Percentiles rank a stretch among this genome's conserved stretches.
These are phyloP conservation scores for Zygaena filipendulae DNA, from an alignment of 2,888 invertebrate genomes.

Conservation along the genomic window DNA sequence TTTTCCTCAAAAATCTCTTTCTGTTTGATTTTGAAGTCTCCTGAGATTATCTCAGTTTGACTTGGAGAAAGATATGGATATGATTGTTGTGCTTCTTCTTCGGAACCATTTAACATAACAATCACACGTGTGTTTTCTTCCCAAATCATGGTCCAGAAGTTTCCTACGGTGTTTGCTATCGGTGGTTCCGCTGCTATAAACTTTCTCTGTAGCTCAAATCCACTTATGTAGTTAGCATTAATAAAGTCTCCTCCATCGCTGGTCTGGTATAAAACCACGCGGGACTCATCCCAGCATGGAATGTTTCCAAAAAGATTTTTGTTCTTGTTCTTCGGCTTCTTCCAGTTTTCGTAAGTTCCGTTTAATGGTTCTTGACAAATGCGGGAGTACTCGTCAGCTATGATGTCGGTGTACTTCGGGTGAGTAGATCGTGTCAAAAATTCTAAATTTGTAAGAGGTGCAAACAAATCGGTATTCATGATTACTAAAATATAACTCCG, in stretches of 20 bases:
- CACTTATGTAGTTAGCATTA: conserved; percentile 4
- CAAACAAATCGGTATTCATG: not conserved
- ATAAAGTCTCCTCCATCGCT: conserved; percentile 5
- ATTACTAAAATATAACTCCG: conserved; percentile 1
- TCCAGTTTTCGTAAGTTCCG: conserved; percentile 4
- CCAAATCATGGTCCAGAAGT: conserved; percentile 8
- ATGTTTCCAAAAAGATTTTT: conserved; percentile 4
- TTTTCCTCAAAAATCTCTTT: conserved; percentile 1
- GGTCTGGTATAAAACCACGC: conserved; percentile 5
- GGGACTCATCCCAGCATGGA: conserved; percentile 6
- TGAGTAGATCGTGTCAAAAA: not conserved
- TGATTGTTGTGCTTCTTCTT: conserved; percentile 3
- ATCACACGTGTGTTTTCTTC: conserved; percentile 7
- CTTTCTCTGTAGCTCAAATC: conserved; percentile 3
- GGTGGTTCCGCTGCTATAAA: conserved; percentile 5
- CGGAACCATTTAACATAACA: conserved; percentile 4
- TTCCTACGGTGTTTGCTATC: conserved; percentile 1
- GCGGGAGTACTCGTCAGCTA: conserved; percentile 1
- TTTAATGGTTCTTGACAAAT: not conserved
- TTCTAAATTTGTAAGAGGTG: not conserved
- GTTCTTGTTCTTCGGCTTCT: conserved; percentile 4
- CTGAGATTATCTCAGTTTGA: conserved; percentile 3
- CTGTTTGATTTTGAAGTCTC: too few species aligned
- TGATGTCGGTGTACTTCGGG: conserved; percentile 1
- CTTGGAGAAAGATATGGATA: conserved; percentile 2